Base-by-base conservation (phyloP, 1,140 invertebrate genomes). In the Pachyrhynchus sulphureomaculatus region DNA sequence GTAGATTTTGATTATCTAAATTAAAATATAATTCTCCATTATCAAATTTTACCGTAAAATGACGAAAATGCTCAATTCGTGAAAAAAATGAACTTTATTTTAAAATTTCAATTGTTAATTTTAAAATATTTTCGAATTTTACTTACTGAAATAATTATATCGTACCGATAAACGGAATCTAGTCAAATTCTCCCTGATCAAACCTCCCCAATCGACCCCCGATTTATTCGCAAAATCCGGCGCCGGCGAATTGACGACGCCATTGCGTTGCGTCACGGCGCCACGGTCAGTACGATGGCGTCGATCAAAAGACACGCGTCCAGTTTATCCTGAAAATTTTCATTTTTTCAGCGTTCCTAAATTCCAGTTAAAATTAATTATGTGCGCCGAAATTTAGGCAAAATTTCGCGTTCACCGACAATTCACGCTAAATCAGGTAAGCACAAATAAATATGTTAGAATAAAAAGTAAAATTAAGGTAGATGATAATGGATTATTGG, bases 181-280 rank as follows among this genome's bases (percentile, higher is more conserved):
- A 29, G 5, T 29, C 26, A 29, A 29, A 29, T n/a, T 6, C 34
- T 13, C 34, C 34, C 2, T 3, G 1, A 13, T 4, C n/a, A 47
- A 2, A 10, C 21, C 44, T 10, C 44, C 44, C 44, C 1, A 23
- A 47, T 47, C 44, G 44, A 47, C 44, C 44, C 44, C n/a, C 32
- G 33, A 58, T 12, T 18, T 32, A 21, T 52, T 60, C 39, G 34
- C 47, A 37, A 58, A 48, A 34, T 49, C 36, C 47, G 57, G 57
- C 57, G 57, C 57, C 57, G 57, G 20, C 57, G 39, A 32, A 49
- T 49, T 34, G 48, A 39, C 51, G 64, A 56, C 64, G 48, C 54
- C 54, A 53, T 34, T 42, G 45, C 58, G 41, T 61, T 58, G 54
- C 47, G 64, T 62, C 64, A 60, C 59, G 64, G 49, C 58, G 64